Base-by-base conservation (phyloP, 2,888 invertebrate species). In the Dascillus cervinus region DNA sequence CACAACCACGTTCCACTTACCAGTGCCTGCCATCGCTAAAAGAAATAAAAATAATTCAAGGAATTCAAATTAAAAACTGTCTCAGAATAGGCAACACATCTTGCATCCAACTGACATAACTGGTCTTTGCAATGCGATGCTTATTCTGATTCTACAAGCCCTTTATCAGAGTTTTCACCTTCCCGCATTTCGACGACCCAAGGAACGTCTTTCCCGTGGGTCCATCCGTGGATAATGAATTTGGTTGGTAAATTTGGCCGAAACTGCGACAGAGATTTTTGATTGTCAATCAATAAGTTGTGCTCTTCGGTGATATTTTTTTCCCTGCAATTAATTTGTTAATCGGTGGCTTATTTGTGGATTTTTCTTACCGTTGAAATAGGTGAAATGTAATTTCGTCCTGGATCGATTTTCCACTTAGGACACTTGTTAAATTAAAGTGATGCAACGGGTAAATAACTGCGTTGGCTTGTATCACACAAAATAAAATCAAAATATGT, bases 1-100 rank as follows among this genome's bases (percentile, higher is more conserved):
- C 2, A 70, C 52, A 9, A 75, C 62, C 1, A 74, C 58, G 43
- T 75, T 75, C 55, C 56, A 56, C 22, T 43, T 34, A 26, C 44
- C 40, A 11, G 33, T 47, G 3, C 26, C 29, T 3, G 53, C 53
- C 53, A 61, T 57, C n/a, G 42, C 59, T 61, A n/a, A n/a, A n/a
- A n/a, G n/a, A n/a, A n/a, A n/a, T n/a, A n/a, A n/a, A n/a, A n/a
- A n/a, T n/a, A n/a, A n/a, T n/a, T n/a, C n/a, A n/a, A n/a, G n/a
- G n/a, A n/a, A n/a, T n/a, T n/a, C n/a, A n/a, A n/a, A n/a, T n/a
- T n/a, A n/a, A n/a, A n/a, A n/a, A n/a, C n/a, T n/a, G n/a, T n/a
- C n/a, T n/a, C n/a, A n/a, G n/a, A n/a, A n/a, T n/a, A n/a, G n/a
- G n/a, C n/a, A 37, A 29, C 44, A 43, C 3, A 23, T 20, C 2